Percentiles rank a stretch among this genome's conserved stretches.
These are phyloP conservation scores for Coracopsis vasa DNA, from an alignment of 2,113 vertebrate genomes.

Conservation along the genomic window DNA sequence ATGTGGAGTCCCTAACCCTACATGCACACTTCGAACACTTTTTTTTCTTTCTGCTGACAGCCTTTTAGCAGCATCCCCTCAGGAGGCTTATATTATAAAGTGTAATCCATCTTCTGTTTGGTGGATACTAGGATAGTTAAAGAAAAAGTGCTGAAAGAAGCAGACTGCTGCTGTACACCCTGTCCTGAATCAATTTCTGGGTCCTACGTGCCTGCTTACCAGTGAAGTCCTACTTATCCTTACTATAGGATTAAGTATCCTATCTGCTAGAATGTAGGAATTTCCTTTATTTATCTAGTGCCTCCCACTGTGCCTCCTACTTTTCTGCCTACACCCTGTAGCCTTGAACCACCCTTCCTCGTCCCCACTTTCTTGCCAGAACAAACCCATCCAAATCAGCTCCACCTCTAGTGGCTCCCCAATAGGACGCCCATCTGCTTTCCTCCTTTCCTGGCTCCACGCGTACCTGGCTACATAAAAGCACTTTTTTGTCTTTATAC, in stretches of 20 bases:
- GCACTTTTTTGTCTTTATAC: neutral
- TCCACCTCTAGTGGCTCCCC: neutral
- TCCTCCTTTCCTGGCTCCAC: neutral
- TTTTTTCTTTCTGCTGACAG: conserved; percentile 48
- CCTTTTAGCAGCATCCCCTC: conserved; percentile 53
- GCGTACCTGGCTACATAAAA: neutral
- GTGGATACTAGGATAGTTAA: conserved; percentile 33
- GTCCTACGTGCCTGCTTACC: neutral
- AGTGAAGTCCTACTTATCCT: neutral
- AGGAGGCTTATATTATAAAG: conserved; percentile 47
- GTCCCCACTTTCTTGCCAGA: neutral
- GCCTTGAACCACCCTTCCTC: neutral
- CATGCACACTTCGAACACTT: neutral
- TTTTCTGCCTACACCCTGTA: neutral
- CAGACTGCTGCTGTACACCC: neutral
- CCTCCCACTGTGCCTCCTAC: neutral
- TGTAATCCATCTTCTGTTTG: conserved; percentile 43
- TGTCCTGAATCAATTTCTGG: conserved; percentile 13
- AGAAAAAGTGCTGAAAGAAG: conserved; percentile 59
- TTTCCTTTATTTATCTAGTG: neutral
- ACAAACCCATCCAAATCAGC: neutral
- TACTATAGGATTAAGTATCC: neutral
- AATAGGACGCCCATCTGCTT: neutral
- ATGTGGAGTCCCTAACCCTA: conserved; percentile 47
- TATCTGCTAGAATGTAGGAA: neutral